phyloP scores from a whole-genome alignment of 2,797 vertebrate species.

The Tolypeutes matacus region DNA sequence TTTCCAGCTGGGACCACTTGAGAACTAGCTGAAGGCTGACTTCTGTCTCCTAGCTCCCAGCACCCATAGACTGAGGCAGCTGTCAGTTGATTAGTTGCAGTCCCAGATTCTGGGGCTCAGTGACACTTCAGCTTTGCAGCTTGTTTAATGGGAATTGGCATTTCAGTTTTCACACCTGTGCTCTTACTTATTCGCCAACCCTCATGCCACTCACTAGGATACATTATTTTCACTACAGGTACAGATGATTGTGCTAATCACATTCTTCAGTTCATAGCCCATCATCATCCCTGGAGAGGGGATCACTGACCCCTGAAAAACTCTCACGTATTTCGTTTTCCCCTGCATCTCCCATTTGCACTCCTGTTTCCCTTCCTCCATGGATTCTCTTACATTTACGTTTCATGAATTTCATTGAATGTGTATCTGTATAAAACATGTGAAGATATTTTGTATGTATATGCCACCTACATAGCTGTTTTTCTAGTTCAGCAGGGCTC shows the following conservation, averaged over 20 bases:
- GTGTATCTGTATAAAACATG: background rate
- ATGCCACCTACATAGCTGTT: background rate
- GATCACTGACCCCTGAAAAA: background rate
- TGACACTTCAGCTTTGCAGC: background rate
- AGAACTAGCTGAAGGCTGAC: background rate
- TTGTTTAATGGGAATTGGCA: background rate
- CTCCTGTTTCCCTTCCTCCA: background rate
- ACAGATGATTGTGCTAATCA: background rate
- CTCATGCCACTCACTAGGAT: background rate
- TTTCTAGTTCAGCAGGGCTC: background rate
- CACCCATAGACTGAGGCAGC: background rate
- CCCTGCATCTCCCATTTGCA: background rate
- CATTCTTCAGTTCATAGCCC: background rate
- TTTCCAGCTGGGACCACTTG: background rate
- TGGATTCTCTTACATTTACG: background rate
- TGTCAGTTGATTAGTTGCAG: background rate
- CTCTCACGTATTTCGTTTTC: background rate
- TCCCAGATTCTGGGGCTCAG: background rate
- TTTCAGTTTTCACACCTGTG: background rate
- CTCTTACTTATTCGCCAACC: background rate
- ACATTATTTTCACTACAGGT: conserved; percentile 13
- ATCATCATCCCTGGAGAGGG: background rate
- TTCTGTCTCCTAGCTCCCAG: background rate
- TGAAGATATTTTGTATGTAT: background rate
- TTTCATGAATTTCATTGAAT: conserved; percentile 48